Percentiles rank a stretch among this genome's conserved stretches.
Evolutionary conservation across 2,888 invertebrate species (phyloP).

Genomic region (Stenodema calcarata): DNA sequence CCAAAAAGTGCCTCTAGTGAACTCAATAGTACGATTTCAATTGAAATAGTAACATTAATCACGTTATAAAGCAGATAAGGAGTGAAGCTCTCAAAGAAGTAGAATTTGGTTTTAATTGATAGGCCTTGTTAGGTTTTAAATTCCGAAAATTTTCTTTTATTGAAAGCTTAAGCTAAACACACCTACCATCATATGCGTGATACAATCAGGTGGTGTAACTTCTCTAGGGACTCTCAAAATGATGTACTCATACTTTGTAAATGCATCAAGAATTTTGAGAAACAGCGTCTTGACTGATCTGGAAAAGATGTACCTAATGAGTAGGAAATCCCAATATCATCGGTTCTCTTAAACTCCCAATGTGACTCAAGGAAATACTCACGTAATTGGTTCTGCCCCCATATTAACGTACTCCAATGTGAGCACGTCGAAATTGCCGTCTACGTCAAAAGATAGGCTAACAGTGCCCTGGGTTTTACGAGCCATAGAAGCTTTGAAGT

Average conservation of each 20-base stretch:
- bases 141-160: too few relatives aligned
- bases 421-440: not conserved
- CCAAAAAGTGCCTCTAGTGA: too few relatives aligned
- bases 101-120: too few relatives aligned
- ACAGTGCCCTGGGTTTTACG: slow-evolving; percentile 10
- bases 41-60: too few relatives aligned
- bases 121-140: too few relatives aligned
- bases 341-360: not conserved
- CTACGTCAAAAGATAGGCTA: slow-evolving; percentile 18
- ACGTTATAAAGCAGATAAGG: too few relatives aligned
- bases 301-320: not conserved
- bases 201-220: not conserved
- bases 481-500: not conserved
- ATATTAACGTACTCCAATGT: slow-evolving; percentile 9
- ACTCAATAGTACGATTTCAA: too few relatives aligned
- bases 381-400: not conserved
- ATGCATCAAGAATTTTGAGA: not conserved
- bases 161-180: too few relatives aligned
- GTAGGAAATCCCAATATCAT: not conserved
- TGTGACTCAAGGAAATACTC: not conserved
- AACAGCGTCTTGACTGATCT: not conserved
- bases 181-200: slow-evolving; percentile 9
- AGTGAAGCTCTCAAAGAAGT: too few relatives aligned
- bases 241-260: slow-evolving; percentile 13
- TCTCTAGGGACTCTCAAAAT: not conserved